Evolutionary conservation across 2,113 vertebrate genomes (phyloP).

Genomic region (Hoplias malabaricus): DNA sequence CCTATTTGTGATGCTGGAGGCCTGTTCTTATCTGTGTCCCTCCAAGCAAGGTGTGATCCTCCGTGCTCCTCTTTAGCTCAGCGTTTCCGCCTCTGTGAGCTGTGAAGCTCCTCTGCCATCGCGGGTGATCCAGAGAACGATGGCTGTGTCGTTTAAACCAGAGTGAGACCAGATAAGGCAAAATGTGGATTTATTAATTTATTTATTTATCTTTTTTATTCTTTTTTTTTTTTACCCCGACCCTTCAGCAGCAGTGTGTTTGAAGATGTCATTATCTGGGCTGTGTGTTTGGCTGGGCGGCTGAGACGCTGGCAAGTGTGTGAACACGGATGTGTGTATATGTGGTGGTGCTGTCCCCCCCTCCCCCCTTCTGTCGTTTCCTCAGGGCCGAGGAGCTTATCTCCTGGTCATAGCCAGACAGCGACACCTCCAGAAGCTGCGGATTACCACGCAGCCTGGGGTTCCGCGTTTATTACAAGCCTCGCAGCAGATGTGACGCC

Average conservation of each 20-base stretch:
- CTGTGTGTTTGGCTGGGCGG: constrained; percentile 58
- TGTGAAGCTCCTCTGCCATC: constrained; percentile 47
- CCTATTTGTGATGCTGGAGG: constrained; percentile 27
- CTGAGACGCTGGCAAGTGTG: constrained; percentile 44
- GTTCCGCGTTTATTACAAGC: constrained; percentile 64
- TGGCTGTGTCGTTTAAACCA: constrained; percentile 58
- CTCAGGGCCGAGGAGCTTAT: constrained; percentile 64
- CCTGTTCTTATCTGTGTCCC: constrained; percentile 53
- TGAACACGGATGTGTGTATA: background rate
- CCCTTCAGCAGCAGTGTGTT: constrained; percentile 54
- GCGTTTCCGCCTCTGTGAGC: constrained; percentile 63
- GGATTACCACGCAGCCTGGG: constrained; percentile 67
- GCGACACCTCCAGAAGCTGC: constrained; percentile 63
- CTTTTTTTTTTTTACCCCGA: constrained; percentile 45
- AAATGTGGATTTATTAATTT: constrained; percentile 67
- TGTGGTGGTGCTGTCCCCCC: background rate
- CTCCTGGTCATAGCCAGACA: constrained; percentile 68
- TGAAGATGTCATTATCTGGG: constrained; percentile 60
- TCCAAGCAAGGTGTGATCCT: constrained; percentile 50
- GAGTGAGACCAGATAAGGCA: constrained; percentile 55
- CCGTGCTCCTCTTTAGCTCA: constrained; percentile 49
- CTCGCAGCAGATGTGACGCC: constrained; percentile 49
- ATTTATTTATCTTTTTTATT: too few species aligned
- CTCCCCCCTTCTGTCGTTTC: constrained; percentile 33
- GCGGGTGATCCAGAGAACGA: constrained; percentile 63